phyloP scores from a whole-genome alignment of 2,113 vertebrate genomes.

The Campylomormyrus tamandua region DNA sequence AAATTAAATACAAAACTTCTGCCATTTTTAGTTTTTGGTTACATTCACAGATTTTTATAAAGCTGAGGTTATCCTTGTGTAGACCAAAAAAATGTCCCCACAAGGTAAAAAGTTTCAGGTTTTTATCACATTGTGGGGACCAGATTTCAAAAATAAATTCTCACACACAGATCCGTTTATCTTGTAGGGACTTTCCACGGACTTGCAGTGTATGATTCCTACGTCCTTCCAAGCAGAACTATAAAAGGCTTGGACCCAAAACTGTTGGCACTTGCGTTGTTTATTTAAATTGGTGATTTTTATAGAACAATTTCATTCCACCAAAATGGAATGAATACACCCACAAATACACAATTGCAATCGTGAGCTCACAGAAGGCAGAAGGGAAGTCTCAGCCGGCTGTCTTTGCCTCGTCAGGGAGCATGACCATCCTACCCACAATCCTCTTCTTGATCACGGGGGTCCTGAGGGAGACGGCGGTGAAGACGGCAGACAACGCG shows the following conservation, averaged over 20 bases:
- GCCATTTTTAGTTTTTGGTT: neutral
- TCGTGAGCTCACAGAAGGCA: neutral
- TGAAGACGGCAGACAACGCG: conserved; percentile 73
- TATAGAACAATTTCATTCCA: neutral
- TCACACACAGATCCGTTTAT: neutral
- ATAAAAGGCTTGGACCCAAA: neutral
- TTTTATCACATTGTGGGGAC: neutral
- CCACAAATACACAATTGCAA: neutral
- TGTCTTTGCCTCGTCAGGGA: conserved; percentile 63
- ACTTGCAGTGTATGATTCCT: neutral
- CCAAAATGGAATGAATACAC: neutral
- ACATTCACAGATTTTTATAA: neutral
- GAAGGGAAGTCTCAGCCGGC: neutral
- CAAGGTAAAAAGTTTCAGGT: neutral
- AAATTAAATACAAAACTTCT: neutral
- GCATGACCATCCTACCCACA: conserved; percentile 90
- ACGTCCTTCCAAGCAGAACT: neutral
- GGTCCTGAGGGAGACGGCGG: conserved; percentile 85
- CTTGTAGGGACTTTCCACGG: neutral
- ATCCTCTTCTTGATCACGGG: conserved; percentile 91
- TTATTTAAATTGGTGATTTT: neutral
- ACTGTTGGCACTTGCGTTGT: neutral
- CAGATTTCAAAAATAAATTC: neutral
- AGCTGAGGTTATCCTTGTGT: neutral
- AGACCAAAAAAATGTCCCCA: neutral